Evolutionary conservation across 2,888 invertebrate genomes (phyloP).

Genomic region (Troides helena): DNA sequence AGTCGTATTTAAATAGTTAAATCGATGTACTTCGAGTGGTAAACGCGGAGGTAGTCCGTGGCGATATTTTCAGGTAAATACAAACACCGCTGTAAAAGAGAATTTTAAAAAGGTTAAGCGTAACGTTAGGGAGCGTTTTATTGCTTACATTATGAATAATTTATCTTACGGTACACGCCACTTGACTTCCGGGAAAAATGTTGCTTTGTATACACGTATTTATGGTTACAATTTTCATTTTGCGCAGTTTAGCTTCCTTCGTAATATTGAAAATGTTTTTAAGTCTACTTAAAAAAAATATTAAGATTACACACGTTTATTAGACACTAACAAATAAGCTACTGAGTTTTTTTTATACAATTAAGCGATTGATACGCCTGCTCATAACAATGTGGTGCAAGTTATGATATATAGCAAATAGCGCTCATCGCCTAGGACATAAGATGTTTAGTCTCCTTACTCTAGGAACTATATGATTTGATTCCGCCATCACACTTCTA

Average conservation of each 20-base stretch:
- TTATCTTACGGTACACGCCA: slow-evolving; percentile 34
- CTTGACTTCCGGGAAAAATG: slow-evolving; percentile 33
- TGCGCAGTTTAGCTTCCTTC: slow-evolving; percentile 16
- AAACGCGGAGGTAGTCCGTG: slow-evolving; percentile 26
- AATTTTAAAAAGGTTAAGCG: slow-evolving; percentile 39
- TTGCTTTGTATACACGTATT: slow-evolving; percentile 23
- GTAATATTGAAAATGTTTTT: slow-evolving; percentile 5
- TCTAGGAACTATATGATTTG: no score
- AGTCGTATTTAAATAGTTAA: background rate
- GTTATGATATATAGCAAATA: no score
- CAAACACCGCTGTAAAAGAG: slow-evolving; percentile 38
- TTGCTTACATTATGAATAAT: slow-evolving; percentile 38
- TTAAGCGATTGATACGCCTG: no score
- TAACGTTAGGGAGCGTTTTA: slow-evolving; percentile 40
- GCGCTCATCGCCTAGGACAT: no score
- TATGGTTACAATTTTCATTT: slow-evolving; percentile 8
- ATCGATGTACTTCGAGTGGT: background rate
- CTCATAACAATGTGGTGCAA: no score
- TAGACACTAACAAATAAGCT: no score
- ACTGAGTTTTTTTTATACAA: no score
- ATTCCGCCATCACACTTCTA: no score
- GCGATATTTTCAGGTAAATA: slow-evolving; percentile 35
- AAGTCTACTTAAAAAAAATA: background rate
- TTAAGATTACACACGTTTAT: background rate
- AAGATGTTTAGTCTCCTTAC: no score